Evolutionary conservation across 2,888 invertebrate genomes (phyloP).

Genomic region (Andrena chrysosceles): DNA sequence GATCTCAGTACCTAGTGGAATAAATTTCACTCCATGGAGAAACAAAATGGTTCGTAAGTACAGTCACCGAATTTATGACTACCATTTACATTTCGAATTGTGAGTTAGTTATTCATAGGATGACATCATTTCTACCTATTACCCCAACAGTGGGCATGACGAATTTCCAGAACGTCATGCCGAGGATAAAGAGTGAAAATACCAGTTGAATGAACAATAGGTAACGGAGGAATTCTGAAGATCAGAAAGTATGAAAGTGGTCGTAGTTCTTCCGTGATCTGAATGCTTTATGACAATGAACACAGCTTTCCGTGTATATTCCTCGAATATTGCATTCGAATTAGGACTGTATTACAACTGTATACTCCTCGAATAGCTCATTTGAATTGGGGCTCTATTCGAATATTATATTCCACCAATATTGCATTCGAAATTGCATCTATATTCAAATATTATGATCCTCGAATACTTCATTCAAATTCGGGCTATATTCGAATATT

Average conservation of each 20-base stretch:
- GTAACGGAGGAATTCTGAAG: neutral
- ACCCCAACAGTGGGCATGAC: neutral
- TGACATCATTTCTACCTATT: neutral
- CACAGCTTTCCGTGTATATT: neutral
- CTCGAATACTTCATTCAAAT: too few relatives aligned
- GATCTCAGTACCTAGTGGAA: neutral
- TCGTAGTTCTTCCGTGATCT: neutral
- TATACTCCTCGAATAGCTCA: too few relatives aligned
- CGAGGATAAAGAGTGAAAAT: neutral
- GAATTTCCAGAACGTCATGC: neutral
- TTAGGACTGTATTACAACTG: too few relatives aligned
- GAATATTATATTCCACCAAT: too few relatives aligned
- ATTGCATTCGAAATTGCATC: too few relatives aligned
- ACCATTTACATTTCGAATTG: neutral
- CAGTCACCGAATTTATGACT: neutral
- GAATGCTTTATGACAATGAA: conserved; percentile 20
- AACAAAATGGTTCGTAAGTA: neutral
- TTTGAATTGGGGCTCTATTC: too few relatives aligned
- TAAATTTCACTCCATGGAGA: neutral
- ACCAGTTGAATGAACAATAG: conserved; percentile 12
- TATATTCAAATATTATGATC: too few relatives aligned
- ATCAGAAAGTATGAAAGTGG: neutral
- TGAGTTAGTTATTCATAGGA: conserved; percentile 3
- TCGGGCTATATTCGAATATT: too few relatives aligned
- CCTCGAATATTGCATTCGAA: too few relatives aligned